A percentile compares a stretch with the other conserved stretches of the same genome.
phyloP scores from a whole-genome alignment of 1,140 invertebrate genomes.

The Pseudomyrmex sp. region DNA sequence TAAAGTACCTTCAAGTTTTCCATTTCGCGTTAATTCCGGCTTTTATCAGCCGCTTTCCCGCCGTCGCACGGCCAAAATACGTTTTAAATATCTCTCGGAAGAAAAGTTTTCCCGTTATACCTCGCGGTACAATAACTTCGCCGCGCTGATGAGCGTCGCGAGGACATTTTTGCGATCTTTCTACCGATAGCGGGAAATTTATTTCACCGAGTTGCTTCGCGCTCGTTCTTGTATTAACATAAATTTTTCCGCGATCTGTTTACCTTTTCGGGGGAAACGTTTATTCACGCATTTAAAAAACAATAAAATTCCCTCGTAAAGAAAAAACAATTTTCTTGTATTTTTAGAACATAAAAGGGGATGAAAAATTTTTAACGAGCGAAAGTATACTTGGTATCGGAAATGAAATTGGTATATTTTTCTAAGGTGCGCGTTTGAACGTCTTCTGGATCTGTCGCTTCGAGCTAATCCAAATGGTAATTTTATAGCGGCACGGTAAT shows the following conservation, averaged over 20 bases:
- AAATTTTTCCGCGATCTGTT: not conserved
- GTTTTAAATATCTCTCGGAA: slow-evolving; percentile 58
- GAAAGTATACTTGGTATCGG: not conserved
- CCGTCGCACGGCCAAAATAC: slow-evolving; percentile 23
- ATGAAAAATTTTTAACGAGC: too few species aligned
- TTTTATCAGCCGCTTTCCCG: slow-evolving; percentile 55
- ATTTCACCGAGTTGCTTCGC: not conserved
- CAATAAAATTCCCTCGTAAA: too few species aligned
- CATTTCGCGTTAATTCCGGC: slow-evolving; percentile 66
- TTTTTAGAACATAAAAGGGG: too few species aligned
- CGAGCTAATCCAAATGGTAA: slow-evolving; percentile 48
- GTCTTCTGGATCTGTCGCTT: not conserved
- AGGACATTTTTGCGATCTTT: not conserved
- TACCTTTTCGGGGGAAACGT: too few species aligned
- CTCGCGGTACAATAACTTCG: slow-evolving; percentile 25
- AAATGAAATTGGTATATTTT: not conserved
- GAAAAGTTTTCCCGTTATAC: slow-evolving; percentile 29
- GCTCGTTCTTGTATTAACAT: not conserved
- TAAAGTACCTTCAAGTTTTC: slow-evolving; percentile 68
- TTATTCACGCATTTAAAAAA: not conserved
- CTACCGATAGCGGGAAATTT: not conserved
- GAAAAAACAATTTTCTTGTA: too few species aligned
- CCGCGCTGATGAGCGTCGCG: not conserved
- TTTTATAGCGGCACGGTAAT: slow-evolving; percentile 58
- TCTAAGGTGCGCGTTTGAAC: not conserved